Evolutionary conservation across 2,797 vertebrate species (phyloP), one percentile per base, ranked within the genome.

Genomic region (Mus minutoides): DNA sequence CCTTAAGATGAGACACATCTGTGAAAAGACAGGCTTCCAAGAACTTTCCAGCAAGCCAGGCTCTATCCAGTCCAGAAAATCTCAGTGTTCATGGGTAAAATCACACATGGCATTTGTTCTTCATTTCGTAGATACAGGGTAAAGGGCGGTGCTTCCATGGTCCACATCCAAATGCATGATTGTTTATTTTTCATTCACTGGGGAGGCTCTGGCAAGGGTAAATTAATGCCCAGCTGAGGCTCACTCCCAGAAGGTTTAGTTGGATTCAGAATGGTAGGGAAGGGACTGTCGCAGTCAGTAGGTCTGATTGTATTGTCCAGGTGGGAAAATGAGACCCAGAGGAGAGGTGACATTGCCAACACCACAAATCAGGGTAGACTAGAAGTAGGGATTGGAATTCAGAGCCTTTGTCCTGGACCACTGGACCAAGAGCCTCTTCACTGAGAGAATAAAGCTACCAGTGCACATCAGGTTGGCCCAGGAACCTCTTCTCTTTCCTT

Each of bases 1-100:
- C 97, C 97, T 98, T 98, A 97, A 77, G 88, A 94, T 79, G 96
- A 92, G 95, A 94, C 2, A 0, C 34, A 76, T 49, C 92, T 90
- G 21, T n/a, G 34, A 76, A 85, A 95, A 88, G 90, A 43, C 64
- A 43, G 79, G 86, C 89, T 52, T 0, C 64, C 54, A 56, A 84
- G 90, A 69, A 10, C 92, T 75, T 76, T 69, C 8, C 78, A 37
- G 86, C 94, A 92, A 31, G 85, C 60, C 12, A 78, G 49, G 76
- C 83, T 80, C 9, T 49, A 73, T 34, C 69, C 73, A 22, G 46
- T 71, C 85, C 12, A 0, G 75, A 84, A 8, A 89, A 62, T 86
- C 37, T 92, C 62, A 0, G 17, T 75, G 73, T 94, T 95, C 26
- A 0, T 34, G 82, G 52, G 60, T 54, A 82, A 83, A 93, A 22